Base-by-base conservation (phyloP, 2,797 vertebrate species). In the Fistularia commersonii region DNA sequence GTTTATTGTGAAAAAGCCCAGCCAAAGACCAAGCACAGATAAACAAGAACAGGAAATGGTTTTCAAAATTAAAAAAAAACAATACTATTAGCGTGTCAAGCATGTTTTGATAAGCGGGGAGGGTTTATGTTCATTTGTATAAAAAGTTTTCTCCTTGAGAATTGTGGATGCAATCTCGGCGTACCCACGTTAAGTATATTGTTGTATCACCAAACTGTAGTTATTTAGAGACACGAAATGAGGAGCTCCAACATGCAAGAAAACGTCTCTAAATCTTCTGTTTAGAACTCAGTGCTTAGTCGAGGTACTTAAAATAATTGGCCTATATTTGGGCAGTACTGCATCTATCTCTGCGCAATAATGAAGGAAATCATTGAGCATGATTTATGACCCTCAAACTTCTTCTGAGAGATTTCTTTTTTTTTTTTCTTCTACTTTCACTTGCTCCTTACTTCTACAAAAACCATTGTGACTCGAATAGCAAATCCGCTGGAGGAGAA, bases 261-360 rank as follows among this genome's bases (percentile, higher is more conserved):
- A 69, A 72, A 74, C 62, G 70, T 72, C 67, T 76, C 57, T 54
- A 66, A 70, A 66, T 70, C 55, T 66, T 70, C 74, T 48, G 47
- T 66, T 74, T 72, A 76, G 57, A 83, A 76, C 76, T 59, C 63
- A 72, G 66, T n/a, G 31, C 65, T 80, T 74, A 61, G 69, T 70
- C 41, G 58, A 79, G 72, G 60, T 77, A 80, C 82, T 84, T 80
- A 79, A 86, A 85, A 83, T 88, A 89, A 83, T 84, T 77, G 82
- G 70, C 83, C 82, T 87, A 83, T 78, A 86, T 86, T 70, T 82
- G 76, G 65, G 54, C 62, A 69, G 64, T 67, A 70, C 74, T 46
- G 57, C 64, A 72, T 69, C 69, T 69, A 67, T 61, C 66, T 64
- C 65, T 64, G 74, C 73, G 76, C 62, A 74, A 69, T 75, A 84